Evolutionary conservation across 2,113 vertebrate species (phyloP).

Genomic region (cat (Felis catus)): DNA sequence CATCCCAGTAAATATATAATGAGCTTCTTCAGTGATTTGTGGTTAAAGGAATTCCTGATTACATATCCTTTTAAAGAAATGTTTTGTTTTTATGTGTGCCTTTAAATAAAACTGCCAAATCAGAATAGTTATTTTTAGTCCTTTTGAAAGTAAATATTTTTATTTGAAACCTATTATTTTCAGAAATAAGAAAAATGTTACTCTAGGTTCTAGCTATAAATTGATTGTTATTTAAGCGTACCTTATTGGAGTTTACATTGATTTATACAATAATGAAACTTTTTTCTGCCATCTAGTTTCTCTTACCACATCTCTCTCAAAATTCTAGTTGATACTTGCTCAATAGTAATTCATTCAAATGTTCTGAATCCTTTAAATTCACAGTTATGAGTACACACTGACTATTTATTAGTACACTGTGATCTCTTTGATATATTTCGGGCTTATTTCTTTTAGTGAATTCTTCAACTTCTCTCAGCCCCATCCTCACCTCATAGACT

Average conservation of each 20-base stretch:
- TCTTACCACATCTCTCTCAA: neutral
- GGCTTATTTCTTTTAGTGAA: neutral
- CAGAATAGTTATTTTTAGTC: neutral
- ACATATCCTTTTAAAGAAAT: neutral
- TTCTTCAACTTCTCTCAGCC: neutral
- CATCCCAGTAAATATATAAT: neutral
- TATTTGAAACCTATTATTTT: slow-evolving; percentile 34
- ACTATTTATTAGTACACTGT: neutral
- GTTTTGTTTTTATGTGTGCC: neutral
- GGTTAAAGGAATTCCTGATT: neutral
- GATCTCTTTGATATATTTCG: neutral
- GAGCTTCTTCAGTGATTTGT: neutral
- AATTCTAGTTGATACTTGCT: neutral
- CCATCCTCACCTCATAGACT: too few species aligned
- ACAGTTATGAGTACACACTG: neutral
- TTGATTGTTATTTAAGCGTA: neutral
- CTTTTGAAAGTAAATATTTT: neutral
- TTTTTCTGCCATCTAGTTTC: neutral
- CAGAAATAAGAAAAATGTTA: slow-evolving; percentile 18
- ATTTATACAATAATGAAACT: neutral
- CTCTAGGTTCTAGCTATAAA: neutral
- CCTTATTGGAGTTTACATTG: neutral
- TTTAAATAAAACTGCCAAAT: slow-evolving; percentile 9
- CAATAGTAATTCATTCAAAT: neutral
- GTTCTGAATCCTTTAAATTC: neutral